phyloP scores from a whole-genome alignment of 1,140 invertebrate species.

The Tetramorium simillimum region DNA sequence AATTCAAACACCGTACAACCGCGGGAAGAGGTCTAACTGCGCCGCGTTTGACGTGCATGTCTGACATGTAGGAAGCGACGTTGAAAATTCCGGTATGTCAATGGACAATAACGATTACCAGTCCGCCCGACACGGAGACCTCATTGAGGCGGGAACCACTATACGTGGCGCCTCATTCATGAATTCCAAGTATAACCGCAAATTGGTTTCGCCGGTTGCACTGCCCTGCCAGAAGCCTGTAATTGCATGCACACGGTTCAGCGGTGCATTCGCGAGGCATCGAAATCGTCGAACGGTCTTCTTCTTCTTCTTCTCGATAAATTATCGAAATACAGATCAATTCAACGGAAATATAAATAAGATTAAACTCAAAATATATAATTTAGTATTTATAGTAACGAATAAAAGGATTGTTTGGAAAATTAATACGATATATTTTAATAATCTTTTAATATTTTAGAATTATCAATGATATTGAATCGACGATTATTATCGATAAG shows the following conservation, averaged over 20 bases:
- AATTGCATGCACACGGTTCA: constrained; percentile 32
- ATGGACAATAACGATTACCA: constrained; percentile 46
- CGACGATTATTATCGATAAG: not conserved
- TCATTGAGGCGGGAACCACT: constrained; percentile 47
- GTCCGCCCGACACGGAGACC: constrained; percentile 39
- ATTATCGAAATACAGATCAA: not conserved
- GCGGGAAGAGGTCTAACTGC: not conserved
- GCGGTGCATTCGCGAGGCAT: not conserved
- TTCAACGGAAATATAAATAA: not conserved
- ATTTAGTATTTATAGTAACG: not conserved
- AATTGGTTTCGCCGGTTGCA: constrained; percentile 49
- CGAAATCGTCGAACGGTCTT: not conserved
- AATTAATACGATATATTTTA: not conserved
- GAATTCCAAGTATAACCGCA: constrained; percentile 62
- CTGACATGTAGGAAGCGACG: constrained; percentile 34
- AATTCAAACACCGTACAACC: constrained; percentile 2
- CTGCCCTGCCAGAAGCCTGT: constrained; percentile 13
- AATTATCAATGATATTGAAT: not conserved
- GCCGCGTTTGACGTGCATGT: constrained; percentile 35
- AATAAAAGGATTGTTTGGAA: not conserved
- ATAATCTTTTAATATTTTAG: not conserved
- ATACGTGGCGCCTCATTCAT: constrained; percentile 58
- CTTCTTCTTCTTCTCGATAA: not conserved
- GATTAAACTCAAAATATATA: not conserved
- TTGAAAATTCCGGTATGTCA: constrained; percentile 52